phyloP scores from a whole-genome alignment of 1,140 invertebrate genomes.

The Heliconius hermathena region DNA sequence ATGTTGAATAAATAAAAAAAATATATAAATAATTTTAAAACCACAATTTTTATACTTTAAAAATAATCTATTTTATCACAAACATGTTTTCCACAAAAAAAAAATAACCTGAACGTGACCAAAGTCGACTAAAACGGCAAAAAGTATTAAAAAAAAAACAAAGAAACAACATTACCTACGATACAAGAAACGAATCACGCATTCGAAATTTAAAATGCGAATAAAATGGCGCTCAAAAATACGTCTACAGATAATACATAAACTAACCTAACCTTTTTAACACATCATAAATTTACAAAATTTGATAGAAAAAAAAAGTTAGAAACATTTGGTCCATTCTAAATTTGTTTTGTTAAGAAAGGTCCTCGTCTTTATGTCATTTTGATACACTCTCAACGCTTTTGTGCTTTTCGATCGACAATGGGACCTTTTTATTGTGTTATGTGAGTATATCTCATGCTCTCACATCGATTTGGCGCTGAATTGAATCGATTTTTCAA shows the following conservation, averaged over 20 bases:
- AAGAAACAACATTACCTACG: background rate
- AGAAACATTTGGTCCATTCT: conserved; percentile 71
- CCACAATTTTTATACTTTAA: no score
- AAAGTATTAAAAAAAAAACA: conserved; percentile 52
- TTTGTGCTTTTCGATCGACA: conserved; percentile 68
- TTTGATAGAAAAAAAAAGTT: conserved; percentile 55
- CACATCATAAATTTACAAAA: conserved; percentile 77
- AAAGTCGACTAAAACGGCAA: conserved; percentile 45
- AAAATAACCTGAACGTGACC: conserved; percentile 26
- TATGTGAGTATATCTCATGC: conserved; percentile 59
- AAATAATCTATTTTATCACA: no score
- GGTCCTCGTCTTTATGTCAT: conserved; percentile 77
- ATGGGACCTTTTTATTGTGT: conserved; percentile 63
- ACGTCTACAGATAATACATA: background rate
- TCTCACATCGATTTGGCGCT: conserved; percentile 62
- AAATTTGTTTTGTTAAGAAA: conserved; percentile 67
- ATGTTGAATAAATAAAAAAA: no score
- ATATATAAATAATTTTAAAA: no score
- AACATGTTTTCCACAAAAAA: background rate
- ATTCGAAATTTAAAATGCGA: conserved; percentile 52
- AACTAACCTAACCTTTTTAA: conserved; percentile 70
- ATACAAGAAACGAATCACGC: background rate
- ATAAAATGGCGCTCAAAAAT: conserved; percentile 50
- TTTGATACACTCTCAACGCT: conserved; percentile 75
- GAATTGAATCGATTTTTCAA: conserved; percentile 80